These are phyloP conservation scores for Myotis vivesi DNA, from an alignment of 2,797 vertebrate genomes.

Conservation along the genomic window DNA sequence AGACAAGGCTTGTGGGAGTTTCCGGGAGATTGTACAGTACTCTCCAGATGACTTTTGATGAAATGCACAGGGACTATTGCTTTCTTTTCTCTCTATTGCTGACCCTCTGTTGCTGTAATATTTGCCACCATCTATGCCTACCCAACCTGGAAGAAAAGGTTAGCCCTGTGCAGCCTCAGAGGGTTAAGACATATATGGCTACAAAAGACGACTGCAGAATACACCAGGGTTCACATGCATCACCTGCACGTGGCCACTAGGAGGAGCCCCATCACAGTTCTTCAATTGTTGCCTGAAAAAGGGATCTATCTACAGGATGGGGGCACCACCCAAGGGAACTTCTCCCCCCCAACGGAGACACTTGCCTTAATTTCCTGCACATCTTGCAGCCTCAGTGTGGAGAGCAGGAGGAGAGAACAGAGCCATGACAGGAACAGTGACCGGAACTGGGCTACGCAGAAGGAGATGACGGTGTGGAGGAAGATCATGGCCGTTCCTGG, in stretches of 20 bases:
- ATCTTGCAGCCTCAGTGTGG: conserved; percentile 87
- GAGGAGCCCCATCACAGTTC: background rate
- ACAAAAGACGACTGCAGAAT: background rate
- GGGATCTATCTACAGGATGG: background rate
- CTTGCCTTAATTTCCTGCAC: conserved; percentile 93
- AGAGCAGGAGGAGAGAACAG: conserved; percentile 90
- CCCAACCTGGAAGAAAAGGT: background rate
- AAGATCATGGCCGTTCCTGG: conserved; percentile 89
- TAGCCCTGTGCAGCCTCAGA: background rate
- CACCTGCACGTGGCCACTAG: background rate
- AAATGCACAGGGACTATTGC: background rate
- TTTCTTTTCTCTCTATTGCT: background rate
- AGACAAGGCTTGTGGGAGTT: background rate
- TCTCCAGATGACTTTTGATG: background rate
- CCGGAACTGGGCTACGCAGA: conserved; percentile 90
- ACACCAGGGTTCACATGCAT: background rate
- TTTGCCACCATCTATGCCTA: background rate
- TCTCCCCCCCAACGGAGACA: background rate
- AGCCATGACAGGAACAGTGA: conserved; percentile 89
- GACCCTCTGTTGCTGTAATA: background rate
- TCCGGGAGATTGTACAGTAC: background rate
- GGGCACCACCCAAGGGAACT: too few relatives aligned
- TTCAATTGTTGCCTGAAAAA: background rate
- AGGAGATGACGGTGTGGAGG: conserved; percentile 88
- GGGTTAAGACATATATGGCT: background rate